Conservation (phyloP, 92 coral and sea anemone species). For the Siderastrea siderea region DNA sequence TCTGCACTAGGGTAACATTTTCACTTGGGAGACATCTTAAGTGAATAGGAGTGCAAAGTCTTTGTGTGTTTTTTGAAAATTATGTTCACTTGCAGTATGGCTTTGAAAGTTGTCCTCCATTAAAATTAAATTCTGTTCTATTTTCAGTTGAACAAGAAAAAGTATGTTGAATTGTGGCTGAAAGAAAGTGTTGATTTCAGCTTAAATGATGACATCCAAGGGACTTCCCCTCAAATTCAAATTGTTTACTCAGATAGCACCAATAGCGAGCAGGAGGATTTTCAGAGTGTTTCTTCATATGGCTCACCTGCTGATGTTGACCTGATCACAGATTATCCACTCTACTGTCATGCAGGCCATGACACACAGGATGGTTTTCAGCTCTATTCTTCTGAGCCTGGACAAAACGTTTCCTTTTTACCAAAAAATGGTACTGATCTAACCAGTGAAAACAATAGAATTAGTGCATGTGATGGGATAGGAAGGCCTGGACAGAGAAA, state of each 20-base stretch:
- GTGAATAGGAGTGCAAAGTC: too few species aligned
- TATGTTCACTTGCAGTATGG: too few species aligned
- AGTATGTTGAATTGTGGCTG: constrained; percentile 68
- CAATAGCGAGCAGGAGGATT: constrained; percentile 59
- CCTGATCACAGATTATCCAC: constrained; percentile 30
- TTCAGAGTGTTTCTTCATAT: constrained; percentile 39
- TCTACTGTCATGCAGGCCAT: not conserved
- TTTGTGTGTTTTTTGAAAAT: too few species aligned
- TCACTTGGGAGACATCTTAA: too few species aligned
- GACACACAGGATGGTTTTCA: constrained; percentile 4
- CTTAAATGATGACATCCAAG: constrained; percentile 11
- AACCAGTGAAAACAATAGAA: not conserved
- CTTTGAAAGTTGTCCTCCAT: too few species aligned
- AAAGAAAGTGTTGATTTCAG: constrained; percentile 7
- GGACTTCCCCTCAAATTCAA: constrained; percentile 26
- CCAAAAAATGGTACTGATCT: constrained; percentile 12
- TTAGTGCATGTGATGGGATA: not conserved
- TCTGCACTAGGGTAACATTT: too few species aligned
- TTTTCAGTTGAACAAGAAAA: constrained; percentile 74
- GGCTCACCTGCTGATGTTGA: constrained; percentile 46
- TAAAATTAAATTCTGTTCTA: not conserved
- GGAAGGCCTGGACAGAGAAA: not conserved
- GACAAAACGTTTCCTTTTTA: constrained; percentile 54
- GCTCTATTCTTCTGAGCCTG: constrained; percentile 6
- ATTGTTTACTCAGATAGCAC: constrained; percentile 75